Evolutionary conservation across 2,888 invertebrate species (phyloP), one percentile per base, ranked within the genome.

Genomic region (Glaucopsyche alexis): DNA sequence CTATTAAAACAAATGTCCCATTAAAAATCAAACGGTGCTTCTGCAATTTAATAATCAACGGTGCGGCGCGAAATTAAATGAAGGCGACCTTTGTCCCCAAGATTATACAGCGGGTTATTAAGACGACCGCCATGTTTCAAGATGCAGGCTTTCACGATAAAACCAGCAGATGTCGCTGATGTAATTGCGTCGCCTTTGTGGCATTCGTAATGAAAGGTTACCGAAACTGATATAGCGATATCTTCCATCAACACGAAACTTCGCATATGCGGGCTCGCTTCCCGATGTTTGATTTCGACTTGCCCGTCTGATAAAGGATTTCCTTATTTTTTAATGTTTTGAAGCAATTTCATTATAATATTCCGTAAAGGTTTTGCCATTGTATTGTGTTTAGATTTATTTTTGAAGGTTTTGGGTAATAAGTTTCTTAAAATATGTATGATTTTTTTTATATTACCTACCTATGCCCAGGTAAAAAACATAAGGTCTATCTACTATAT

Each of bases 171-270:
- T 92, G 92, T 87, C 88, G 83, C 87, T 82, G 86, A 86, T 90
- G 87, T 90, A 91, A 92, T 92, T 88, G 87, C 87, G 84, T 81
- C 79, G 85, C 87, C 90, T 92, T 92, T 91, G 91, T 91, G 83
- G 84, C 85, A 81, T 83, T 84, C 80, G 84, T 91, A 90, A 91
- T 91, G 91, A 88, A 90, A 91, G 91, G 90, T 89, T 67, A 29
- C 67, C 87, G 88, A 88, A 89, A 89, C 88, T 90, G 91, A 93
- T 93, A 89, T 90, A 85, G 87, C 86, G 29, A 29, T 89, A 92
- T 92, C 92, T 91, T 89, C 89, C 90, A 92, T 92, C 92, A 90
- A 89, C 86, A 86, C 83, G 82, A 90, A 90, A 91, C 89, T 92
- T 88, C 83, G 85, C 82, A 85, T 85, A 90, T 88, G 88, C 88